Percentiles rank a stretch among this genome's conserved stretches.
Evolutionary conservation across 2,888 invertebrate genomes (phyloP).

Genomic region (Hydrotaea diabolus): DNA sequence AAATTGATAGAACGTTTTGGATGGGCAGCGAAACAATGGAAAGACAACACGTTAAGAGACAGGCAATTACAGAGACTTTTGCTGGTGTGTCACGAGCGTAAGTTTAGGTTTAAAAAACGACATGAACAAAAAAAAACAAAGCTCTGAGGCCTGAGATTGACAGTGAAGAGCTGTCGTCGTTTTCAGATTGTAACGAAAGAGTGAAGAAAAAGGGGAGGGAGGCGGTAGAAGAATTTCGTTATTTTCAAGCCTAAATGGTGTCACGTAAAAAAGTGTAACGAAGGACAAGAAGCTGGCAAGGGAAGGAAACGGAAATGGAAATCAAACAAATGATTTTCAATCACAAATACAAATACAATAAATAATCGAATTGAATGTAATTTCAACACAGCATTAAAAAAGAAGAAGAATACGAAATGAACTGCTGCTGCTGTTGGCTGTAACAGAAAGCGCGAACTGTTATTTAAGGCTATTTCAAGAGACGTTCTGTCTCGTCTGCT

Average conservation of each 20-base stretch:
- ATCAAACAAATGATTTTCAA: conserved; percentile 40
- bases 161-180: neutral
- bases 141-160: conserved; percentile 55
- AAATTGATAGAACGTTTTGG: conserved; percentile 34
- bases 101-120: neutral
- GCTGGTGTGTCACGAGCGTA: neutral
- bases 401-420: too few relatives aligned
- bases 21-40: neutral
- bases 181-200: too few relatives aligned
- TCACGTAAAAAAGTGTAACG: conserved; percentile 52
- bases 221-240: conserved; percentile 22
- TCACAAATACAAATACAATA: neutral
- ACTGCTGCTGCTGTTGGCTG: too few relatives aligned
- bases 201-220: neutral
- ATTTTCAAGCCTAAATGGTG: conserved; percentile 47
- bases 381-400: too few relatives aligned
- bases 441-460: too few relatives aligned
- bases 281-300: neutral
- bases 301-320: conserved; percentile 35
- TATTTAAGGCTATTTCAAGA: too few relatives aligned
- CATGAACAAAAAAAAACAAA: conserved; percentile 27
- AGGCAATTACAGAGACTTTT: neutral
- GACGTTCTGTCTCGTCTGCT: neutral
- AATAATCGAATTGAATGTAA: neutral
- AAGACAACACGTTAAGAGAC: conserved; percentile 46